These are phyloP conservation scores for Xestoiulus laeticollis DNA, from an alignment of 2,888 invertebrate genomes.

Conservation along the genomic window DNA sequence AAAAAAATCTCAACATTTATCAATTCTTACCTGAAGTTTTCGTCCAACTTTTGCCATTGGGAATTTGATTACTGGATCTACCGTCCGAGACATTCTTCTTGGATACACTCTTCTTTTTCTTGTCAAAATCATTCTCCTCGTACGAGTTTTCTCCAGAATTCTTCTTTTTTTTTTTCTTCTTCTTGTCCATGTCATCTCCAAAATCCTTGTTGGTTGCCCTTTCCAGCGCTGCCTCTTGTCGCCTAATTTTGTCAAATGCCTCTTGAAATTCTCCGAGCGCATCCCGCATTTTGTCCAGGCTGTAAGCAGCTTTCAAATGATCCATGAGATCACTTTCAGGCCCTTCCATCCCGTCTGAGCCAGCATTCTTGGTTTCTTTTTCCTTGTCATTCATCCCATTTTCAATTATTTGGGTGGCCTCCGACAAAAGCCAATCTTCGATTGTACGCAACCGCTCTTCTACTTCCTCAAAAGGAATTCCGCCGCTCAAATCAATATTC, in stretches of 20 bases:
- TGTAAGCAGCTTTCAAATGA: slow-evolving; percentile 51
- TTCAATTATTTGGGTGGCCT: slow-evolving; percentile 44
- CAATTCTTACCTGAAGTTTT: background rate
- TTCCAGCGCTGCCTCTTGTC: background rate
- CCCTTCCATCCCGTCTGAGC: background rate
- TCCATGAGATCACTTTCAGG: slow-evolving; percentile 46
- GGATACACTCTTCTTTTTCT: slow-evolving; percentile 43
- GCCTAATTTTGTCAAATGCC: slow-evolving; percentile 31
- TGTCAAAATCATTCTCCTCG: background rate
- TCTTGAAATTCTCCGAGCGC: slow-evolving; percentile 51
- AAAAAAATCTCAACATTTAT: background rate
- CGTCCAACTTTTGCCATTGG: background rate
- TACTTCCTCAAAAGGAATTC: slow-evolving; percentile 38
- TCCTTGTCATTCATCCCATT: slow-evolving; percentile 38
- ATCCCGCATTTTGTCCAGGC: slow-evolving; percentile 51
- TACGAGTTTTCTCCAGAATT: background rate
- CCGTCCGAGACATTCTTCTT: slow-evolving; percentile 8
- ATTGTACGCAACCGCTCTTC: slow-evolving; percentile 48
- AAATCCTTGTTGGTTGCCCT: background rate
- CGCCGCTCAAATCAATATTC: slow-evolving; percentile 1
- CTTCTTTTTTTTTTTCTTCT: slow-evolving; percentile 47
- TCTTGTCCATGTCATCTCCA: background rate
- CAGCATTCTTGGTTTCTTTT: background rate
- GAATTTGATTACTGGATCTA: background rate
- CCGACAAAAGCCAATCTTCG: slow-evolving; percentile 45